Percentiles rank a stretch among this genome's conserved stretches.
Conservation (phyloP, 2,113 vertebrate genomes). For the Chloropsis hardwickii region DNA sequence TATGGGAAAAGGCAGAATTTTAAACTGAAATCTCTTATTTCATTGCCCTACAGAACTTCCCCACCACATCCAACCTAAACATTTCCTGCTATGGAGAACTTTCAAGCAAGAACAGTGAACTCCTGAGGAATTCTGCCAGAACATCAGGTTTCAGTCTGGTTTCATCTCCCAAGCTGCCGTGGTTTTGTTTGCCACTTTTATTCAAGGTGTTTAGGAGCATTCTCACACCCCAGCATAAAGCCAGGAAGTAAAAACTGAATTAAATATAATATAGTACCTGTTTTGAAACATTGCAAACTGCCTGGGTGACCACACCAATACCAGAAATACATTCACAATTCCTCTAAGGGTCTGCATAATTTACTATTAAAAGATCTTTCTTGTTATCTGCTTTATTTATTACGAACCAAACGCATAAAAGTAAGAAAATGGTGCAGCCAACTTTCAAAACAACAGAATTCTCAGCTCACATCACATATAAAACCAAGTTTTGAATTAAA, state of each 20-base stretch:
- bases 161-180: not conserved
- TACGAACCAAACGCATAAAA: accelerated
- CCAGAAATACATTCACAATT: not conserved
- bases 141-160: not conserved
- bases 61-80: not conserved
- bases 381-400: not conserved
- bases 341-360: not conserved
- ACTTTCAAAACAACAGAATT: not conserved
- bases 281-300: not conserved
- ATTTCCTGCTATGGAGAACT: not conserved
- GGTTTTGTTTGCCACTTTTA: not conserved
- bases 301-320: not conserved
- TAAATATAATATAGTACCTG: not conserved
- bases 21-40: not conserved
- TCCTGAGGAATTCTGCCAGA: not conserved
- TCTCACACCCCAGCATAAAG: not conserved
- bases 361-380: not conserved
- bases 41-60: not conserved
- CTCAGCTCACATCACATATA: not conserved
- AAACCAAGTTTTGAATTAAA: not conserved
- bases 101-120: not conserved
- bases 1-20: not conserved
- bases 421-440: not conserved
- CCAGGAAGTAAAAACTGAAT: not conserved
- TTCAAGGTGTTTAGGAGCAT: not conserved